phyloP scores from a whole-genome alignment of 1,140 invertebrate genomes.

The Temnothorax longispinosus region DNA sequence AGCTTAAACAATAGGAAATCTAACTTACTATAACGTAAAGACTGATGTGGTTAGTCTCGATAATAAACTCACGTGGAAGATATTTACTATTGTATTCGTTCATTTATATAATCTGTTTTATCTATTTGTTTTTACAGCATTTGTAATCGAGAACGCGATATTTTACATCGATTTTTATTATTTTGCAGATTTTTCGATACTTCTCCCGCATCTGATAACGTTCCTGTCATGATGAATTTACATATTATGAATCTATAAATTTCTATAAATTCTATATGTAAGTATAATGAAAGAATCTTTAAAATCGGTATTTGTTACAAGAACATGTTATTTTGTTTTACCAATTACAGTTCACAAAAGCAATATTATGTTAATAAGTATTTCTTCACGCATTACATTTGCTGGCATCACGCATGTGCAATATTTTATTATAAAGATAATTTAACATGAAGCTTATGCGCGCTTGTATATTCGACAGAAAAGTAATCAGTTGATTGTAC shows the following conservation, averaged over 20 bases:
- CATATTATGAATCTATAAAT: not conserved
- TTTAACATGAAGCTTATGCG: not conserved
- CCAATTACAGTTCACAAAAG: not conserved
- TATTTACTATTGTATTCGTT: not conserved
- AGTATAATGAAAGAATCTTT: not conserved
- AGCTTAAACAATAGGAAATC: not conserved
- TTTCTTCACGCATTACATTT: not conserved
- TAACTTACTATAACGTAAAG: not conserved
- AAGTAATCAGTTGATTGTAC: not conserved
- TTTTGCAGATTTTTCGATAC: not conserved
- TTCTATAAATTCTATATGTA: not conserved
- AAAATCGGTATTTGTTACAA: not conserved
- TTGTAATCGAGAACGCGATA: not conserved
- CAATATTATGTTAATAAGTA: not conserved
- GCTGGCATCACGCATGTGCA: not conserved
- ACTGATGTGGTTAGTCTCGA: not conserved
- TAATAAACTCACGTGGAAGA: not conserved
- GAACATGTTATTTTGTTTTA: not conserved
- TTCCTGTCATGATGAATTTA: not conserved
- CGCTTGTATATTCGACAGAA: not conserved
- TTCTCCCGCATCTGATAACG: not conserved
- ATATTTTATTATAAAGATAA: conserved; percentile 5
- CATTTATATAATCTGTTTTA: not conserved
- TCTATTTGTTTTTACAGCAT: not conserved
- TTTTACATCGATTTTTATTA: not conserved